phyloP scores from a whole-genome alignment of 2,888 invertebrate species.

The Leptinotarsa haldemani region DNA sequence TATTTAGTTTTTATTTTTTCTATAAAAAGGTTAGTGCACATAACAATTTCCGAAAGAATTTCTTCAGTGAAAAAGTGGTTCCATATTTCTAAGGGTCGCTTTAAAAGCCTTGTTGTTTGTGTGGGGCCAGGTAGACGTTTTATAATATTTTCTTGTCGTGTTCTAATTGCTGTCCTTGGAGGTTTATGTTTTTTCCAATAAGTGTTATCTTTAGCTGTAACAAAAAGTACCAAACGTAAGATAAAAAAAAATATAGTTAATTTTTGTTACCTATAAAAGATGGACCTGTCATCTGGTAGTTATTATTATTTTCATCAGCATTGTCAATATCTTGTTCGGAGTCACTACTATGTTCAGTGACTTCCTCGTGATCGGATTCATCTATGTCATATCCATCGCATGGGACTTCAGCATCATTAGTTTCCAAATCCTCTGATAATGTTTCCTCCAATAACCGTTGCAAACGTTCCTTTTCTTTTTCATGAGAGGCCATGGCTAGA shows the following conservation, averaged over 20 bases:
- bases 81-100: constrained; percentile 18
- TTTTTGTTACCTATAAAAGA: constrained; percentile 8
- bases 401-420: not conserved
- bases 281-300: constrained; percentile 12
- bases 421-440: constrained; percentile 19
- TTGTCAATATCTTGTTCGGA: constrained; percentile 9
- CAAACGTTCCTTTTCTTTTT: constrained; percentile 13
- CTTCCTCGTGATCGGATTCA: constrained; percentile 21
- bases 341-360: not conserved
- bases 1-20: constrained; percentile 4
- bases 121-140: constrained; percentile 2
- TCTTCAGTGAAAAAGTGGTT: constrained; percentile 16
- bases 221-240: constrained; percentile 8
- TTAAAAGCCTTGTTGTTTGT: constrained; percentile 16
- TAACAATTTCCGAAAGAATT: constrained; percentile 20
- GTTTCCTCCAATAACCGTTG: constrained; percentile 8
- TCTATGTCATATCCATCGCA: constrained; percentile 16
- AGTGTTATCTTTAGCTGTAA: constrained; percentile 17
- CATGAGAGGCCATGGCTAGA: constrained; percentile 13
- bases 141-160: constrained; percentile 19
- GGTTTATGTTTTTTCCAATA: constrained; percentile 22
- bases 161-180: constrained; percentile 15
- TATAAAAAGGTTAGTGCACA: constrained; percentile 17
- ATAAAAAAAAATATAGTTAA: not conserved
- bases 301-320: constrained; percentile 21